phyloP scores from a whole-genome alignment of 1,140 invertebrate genomes.

The Chlorops oryzae region DNA sequence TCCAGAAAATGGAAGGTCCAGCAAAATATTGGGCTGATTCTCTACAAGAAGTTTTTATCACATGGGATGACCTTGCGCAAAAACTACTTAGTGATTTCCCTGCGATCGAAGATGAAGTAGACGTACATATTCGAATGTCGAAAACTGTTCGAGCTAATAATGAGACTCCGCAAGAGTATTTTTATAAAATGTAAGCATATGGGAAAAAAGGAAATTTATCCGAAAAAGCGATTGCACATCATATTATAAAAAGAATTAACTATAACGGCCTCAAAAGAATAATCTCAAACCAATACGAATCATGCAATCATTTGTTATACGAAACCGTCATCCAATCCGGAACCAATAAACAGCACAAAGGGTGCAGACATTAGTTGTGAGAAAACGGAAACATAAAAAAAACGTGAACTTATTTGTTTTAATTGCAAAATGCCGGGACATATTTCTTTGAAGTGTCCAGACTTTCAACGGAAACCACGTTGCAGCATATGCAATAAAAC shows the following conservation, averaged over 20 bases:
- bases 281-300: neutral
- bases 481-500: neutral
- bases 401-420: no score
- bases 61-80: neutral
- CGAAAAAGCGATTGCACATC: neutral
- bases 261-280: neutral
- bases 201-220: neutral
- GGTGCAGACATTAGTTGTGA: no score
- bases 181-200: neutral
- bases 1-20: neutral
- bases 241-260: neutral
- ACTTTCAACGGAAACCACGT: neutral
- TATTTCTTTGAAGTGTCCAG: neutral
- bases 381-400: no score
- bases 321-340: neutral
- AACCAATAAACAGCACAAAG: no score
- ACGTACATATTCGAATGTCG: neutral
- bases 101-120: neutral
- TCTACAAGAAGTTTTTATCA: neutral
- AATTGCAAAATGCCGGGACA: neutral
- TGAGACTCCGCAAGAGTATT: slow-evolving; percentile 1
- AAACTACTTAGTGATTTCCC: neutral
- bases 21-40: neutral
- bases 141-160: neutral
- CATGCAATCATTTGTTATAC: neutral